phyloP scores from a whole-genome alignment of 2,888 invertebrate species.

The Tholera decimalis region DNA sequence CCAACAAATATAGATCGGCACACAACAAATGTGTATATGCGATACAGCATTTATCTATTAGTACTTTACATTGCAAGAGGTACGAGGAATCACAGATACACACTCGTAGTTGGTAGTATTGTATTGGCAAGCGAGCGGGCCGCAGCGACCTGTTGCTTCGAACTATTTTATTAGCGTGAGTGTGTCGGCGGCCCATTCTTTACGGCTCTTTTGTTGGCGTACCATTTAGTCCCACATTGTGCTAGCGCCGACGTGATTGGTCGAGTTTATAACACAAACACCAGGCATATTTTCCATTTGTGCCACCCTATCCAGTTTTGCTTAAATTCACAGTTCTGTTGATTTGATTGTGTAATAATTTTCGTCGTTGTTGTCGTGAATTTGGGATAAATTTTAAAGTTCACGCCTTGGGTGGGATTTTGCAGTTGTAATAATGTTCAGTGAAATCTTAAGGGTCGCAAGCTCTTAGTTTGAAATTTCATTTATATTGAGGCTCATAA shows the following conservation, averaged over 20 bases:
- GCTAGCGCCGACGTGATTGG: conserved; percentile 84
- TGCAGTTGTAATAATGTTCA: conserved; percentile 45
- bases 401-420: conserved; percentile 40
- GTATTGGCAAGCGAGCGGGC: conserved; percentile 78
- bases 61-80: conserved; percentile 58
- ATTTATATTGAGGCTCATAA: conserved; percentile 34
- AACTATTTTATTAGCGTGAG: conserved; percentile 90
- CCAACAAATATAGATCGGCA: conserved; percentile 44
- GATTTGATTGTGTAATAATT: conserved; percentile 60
- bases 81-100: conserved; percentile 76
- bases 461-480: conserved; percentile 41
- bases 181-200: conserved; percentile 90
- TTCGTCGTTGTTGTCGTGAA: conserved; percentile 46
- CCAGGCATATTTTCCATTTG: conserved; percentile 81
- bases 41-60: conserved; percentile 52
- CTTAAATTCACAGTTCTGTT: conserved; percentile 47
- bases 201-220: conserved; percentile 89
- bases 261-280: conserved; percentile 85
- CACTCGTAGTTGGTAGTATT: conserved; percentile 79
- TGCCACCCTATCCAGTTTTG: conserved; percentile 56
- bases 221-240: conserved; percentile 86
- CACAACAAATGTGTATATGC: conserved; percentile 44
- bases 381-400: conserved; percentile 54
- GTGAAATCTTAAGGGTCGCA: conserved; percentile 51
- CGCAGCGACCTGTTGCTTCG: conserved; percentile 87